Conservation (phyloP, 2,888 invertebrate genomes). For the Oxystoma pomonae region DNA sequence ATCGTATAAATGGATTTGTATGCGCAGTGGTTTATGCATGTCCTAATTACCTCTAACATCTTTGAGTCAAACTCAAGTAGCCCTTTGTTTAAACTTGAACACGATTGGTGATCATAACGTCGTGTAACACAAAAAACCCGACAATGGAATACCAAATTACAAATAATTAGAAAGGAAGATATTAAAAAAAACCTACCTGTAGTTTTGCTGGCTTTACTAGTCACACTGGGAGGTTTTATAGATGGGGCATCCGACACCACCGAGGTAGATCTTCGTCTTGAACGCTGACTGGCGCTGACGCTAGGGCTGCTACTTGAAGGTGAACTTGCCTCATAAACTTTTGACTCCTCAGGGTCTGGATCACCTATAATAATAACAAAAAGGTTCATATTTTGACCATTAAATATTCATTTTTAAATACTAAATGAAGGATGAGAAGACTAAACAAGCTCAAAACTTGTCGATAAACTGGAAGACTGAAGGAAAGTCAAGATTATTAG, state of each 20-base stretch:
- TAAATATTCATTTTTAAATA: no score
- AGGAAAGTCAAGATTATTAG: no score
- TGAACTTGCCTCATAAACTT: constrained; percentile 33
- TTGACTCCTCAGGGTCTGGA: constrained; percentile 39
- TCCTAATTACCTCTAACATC: no score
- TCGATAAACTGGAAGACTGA: no score
- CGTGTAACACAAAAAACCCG: no score
- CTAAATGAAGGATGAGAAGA: not conserved
- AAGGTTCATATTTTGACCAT: not conserved
- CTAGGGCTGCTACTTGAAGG: constrained; percentile 20
- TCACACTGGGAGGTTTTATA: not conserved
- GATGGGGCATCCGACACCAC: constrained; percentile 11
- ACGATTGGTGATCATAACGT: no score
- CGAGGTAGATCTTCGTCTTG: constrained; percentile 13
- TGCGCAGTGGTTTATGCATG: no score
- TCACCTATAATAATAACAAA: constrained; percentile 29
- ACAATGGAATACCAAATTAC: no score
- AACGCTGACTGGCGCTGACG: not conserved
- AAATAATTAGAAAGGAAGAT: no score
- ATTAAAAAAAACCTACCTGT: not conserved
- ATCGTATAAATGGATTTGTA: no score
- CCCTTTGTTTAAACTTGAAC: no score
- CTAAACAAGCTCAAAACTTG: not conserved
- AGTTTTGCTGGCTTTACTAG: not conserved
- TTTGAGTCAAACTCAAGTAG: no score